Percentiles rank a stretch among this genome's conserved stretches.
Conservation (phyloP, 1,140 invertebrate genomes). For the Drosophila littoralis region DNA sequence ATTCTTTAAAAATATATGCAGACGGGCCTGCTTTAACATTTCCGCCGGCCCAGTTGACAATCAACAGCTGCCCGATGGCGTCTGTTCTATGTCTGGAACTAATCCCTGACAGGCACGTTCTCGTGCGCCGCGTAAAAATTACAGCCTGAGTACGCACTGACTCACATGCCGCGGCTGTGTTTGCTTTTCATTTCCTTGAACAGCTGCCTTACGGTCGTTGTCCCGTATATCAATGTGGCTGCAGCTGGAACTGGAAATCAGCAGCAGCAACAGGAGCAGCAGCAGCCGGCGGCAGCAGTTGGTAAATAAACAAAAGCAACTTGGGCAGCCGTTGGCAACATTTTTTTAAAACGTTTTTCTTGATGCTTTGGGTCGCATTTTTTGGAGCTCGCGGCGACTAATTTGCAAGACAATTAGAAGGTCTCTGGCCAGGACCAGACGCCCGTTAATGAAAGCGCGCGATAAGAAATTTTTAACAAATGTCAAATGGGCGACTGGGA, state of each 20-base stretch:
- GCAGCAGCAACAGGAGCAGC: not conserved
- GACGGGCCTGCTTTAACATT: constrained; percentile 47
- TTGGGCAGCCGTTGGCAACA: constrained; percentile 20
- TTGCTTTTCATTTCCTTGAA: constrained; percentile 81
- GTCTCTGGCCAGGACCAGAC: constrained; percentile 61
- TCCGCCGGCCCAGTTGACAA: constrained; percentile 61
- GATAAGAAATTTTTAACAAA: constrained; percentile 75
- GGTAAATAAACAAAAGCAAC: constrained; percentile 59
- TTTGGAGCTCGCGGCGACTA: constrained; percentile 55
- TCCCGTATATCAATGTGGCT: constrained; percentile 39
- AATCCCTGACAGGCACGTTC: constrained; percentile 75
- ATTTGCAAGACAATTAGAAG: constrained; percentile 83
- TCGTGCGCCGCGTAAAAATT: constrained; percentile 62
- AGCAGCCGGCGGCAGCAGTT: constrained; percentile 17
- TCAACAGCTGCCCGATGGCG: constrained; percentile 52
- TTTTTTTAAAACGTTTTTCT: constrained; percentile 8
- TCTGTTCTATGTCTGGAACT: constrained; percentile 56
- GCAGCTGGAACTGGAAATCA: constrained; percentile 13
- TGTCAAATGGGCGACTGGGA: constrained; percentile 59
- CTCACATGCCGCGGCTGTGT: constrained; percentile 50
- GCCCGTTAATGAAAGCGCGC: constrained; percentile 74
- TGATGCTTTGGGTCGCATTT: constrained; percentile 49
- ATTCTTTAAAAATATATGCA: constrained; percentile 50
- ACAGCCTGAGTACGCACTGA: constrained; percentile 17
- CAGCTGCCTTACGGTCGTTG: constrained; percentile 62